phyloP scores from a whole-genome alignment of 2,113 vertebrate genomes.

The Heterocephalus glaber region DNA sequence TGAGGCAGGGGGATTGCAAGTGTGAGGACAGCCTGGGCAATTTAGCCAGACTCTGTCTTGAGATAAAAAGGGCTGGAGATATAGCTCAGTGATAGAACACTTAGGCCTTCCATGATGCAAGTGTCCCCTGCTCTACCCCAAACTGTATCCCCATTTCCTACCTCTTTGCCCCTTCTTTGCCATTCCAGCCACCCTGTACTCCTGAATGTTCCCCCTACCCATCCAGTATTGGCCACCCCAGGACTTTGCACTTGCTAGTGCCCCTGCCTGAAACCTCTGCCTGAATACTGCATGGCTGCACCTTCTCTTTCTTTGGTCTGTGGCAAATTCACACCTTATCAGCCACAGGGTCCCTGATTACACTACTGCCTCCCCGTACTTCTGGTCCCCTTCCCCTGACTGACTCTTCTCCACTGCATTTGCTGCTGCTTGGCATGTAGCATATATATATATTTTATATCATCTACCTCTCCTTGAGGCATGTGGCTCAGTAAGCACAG shows the following conservation, averaged over 20 bases:
- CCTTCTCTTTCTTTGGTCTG: background rate
- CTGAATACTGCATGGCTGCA: background rate
- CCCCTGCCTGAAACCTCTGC: background rate
- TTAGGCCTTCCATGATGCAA: background rate
- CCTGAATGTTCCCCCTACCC: background rate
- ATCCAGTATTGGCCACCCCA: background rate
- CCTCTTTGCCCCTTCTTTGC: background rate
- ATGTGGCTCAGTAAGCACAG: background rate
- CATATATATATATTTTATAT: background rate
- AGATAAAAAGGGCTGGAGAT: background rate
- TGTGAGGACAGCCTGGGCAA: background rate
- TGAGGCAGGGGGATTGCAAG: background rate
- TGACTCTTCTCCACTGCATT: background rate
- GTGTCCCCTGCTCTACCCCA: rapidly evolving
- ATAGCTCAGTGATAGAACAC: background rate
- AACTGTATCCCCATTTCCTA: background rate
- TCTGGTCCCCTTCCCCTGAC: background rate
- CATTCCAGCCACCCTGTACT: background rate
- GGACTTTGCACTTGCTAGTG: background rate
- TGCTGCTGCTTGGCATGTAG: background rate
- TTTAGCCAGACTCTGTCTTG: background rate
- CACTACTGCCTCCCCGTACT: background rate
- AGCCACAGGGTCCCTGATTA: background rate
- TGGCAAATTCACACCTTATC: background rate
- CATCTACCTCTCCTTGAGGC: background rate